Evolutionary conservation across 2,113 vertebrate genomes (phyloP), one percentile per base, ranked within the genome.

Genomic region (Odontophorus gujanensis): DNA sequence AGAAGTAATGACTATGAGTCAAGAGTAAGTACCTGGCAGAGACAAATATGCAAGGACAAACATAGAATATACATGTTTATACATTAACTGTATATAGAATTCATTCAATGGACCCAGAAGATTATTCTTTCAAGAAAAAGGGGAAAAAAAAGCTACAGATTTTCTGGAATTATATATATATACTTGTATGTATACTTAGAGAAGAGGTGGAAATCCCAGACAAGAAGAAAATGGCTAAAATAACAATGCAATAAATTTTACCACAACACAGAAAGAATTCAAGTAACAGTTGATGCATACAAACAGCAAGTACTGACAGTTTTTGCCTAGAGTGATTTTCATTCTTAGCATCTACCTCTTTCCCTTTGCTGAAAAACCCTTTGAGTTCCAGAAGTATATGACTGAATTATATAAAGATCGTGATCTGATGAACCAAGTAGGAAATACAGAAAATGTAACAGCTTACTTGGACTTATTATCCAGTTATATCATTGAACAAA

Each of bases 241-340:
- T 14, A 16, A 83, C 53, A 85, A 57, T 16, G 85, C 26, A 73
- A 61, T 53, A 36, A 85, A 76, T 16, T 59, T 0, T 0, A 75
- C 66, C 34, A 79, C 21, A 55, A 82, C 30, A 63, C 21, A 77
- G 53, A 21, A 87, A 21, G 47, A 61, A 32, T 11, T 43, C 13
- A 22, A 85, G 4, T 11, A 42, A 72, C 57, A 88, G 30, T 22
- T 28, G 47, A 68, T 22, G 14, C 24, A 42, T 25, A 8, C 0
- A 5, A 82, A 6, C 18, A 66, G 20, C 8, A 3, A 2, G 7
- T 13, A 81, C 32, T 45, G 66, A 59, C 5, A 10, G 3, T 0
- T 57, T 80, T 62, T 81, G 36, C 24, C 59, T 62, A 45, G 15
- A 75, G 4, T 1, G 4, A 88, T 85, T 32, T 25, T 24, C 4